Base-by-base conservation (phyloP, 2,888 invertebrate genomes). In the Rhagonycha lutea region DNA sequence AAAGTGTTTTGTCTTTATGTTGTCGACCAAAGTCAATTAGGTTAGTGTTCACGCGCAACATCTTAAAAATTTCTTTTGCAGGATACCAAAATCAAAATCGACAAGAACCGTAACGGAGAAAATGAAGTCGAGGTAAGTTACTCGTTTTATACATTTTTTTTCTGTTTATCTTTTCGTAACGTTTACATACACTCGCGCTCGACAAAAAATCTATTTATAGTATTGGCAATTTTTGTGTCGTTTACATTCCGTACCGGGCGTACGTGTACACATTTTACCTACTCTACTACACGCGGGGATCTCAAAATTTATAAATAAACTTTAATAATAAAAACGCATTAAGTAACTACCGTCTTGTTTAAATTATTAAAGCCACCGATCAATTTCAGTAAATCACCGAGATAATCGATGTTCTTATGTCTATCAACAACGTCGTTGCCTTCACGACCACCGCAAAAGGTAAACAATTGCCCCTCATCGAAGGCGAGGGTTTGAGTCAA, bases 21-120 rank as follows among this genome's bases (percentile, higher is more conserved):
- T 74, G 77, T 78, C 62, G 24, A 67, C 63, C 32, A 12, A 69
- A 78, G 77, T 78, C 77, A 77, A 76, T 78, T 82, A 81, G 81
- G 82, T 82, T 81, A 81, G 81, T 82, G 78, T 78, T 78, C 76
- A 77, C 79, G 78, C 74, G 77, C 80, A 80, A 78, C 74, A 73
- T 78, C 78, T 72, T 84, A 78, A 79, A 74, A 76, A 75, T 70
- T 84, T 88, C 88, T 86, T 80, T 89, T 89, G 88, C 88, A 90
- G 89, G 90, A 88, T 85, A 89, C 90, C 88, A 91, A 91, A 89
- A 90, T 88, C 83, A 91, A 91, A 89, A 87, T 88, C 81, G 91
- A 91, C 83, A 91, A 90, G 77, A 83, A 81, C 76, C 90, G 89
- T 83, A 90, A 90, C 85, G 90, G 89, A 80, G 91, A 91, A 81